Evolutionary conservation across 2,797 vertebrate species (phyloP).

Genomic region (Clamator glandarius): DNA sequence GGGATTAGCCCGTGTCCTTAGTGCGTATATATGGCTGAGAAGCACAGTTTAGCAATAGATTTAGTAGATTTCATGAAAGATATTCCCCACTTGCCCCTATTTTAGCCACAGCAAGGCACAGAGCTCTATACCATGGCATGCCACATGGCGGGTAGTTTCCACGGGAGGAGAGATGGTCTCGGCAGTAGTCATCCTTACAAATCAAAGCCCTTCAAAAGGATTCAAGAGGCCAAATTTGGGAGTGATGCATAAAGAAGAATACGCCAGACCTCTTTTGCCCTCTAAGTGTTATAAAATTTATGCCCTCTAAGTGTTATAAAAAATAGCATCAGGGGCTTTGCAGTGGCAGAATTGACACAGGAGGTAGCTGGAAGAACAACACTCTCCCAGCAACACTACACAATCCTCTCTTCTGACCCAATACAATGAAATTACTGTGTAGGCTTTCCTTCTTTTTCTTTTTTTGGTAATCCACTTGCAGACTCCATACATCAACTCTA

Average conservation of each 20-base stretch:
- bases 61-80: not conserved
- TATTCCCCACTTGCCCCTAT: not conserved
- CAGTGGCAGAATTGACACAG: not conserved
- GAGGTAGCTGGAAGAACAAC: not conserved
- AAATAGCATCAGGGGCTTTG: not conserved
- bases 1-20: not conserved
- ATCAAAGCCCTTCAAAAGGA: not conserved
- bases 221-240: not conserved
- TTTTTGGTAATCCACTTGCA: not conserved
- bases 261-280: not conserved
- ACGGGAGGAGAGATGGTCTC: not conserved
- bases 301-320: not conserved
- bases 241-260: not conserved
- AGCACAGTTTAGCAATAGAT: not conserved
- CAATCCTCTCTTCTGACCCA: not conserved
- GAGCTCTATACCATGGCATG: fast-evolving
- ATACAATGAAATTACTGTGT: not conserved
- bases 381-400: not conserved
- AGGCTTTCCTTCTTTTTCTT: not conserved
- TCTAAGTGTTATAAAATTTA: not conserved
- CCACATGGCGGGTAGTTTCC: fast-evolving
- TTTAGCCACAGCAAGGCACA: not conserved
- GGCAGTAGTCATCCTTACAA: not conserved
- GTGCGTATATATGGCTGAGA: not conserved
- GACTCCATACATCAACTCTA: not conserved